Evolutionary conservation across 2,888 invertebrate genomes (phyloP).

Genomic region (Drosophila limbata): DNA sequence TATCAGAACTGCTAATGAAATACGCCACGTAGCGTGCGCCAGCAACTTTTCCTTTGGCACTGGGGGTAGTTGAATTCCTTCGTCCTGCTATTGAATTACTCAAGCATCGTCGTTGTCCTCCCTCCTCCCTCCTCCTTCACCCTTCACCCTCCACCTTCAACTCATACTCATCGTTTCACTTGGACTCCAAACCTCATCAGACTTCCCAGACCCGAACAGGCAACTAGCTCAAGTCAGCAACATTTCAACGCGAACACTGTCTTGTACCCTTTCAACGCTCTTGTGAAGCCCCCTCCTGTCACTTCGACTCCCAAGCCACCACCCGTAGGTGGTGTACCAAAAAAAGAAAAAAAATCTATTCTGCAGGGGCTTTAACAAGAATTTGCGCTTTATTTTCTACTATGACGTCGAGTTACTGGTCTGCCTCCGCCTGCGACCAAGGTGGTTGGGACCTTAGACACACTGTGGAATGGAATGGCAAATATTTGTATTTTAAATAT

Average conservation of each 20-base stretch:
- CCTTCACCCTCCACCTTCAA: neutral
- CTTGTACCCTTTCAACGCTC: slow-evolving; percentile 80
- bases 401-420: slow-evolving; percentile 51
- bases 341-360: slow-evolving; percentile 59
- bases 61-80: slow-evolving; percentile 50
- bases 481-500: slow-evolving; percentile 41
- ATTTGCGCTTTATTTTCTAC: slow-evolving; percentile 73
- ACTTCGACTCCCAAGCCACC: slow-evolving; percentile 6
- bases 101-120: slow-evolving; percentile 57
- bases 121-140: neutral
- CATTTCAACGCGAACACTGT: slow-evolving; percentile 70
- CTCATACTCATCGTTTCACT: slow-evolving; percentile 8
- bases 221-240: slow-evolving; percentile 81
- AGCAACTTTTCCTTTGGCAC: slow-evolving; percentile 64
- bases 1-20: slow-evolving; percentile 78
- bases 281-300: slow-evolving; percentile 24
- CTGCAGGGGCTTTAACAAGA: slow-evolving; percentile 71
- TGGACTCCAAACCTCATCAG: slow-evolving; percentile 16
- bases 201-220: slow-evolving; percentile 32
- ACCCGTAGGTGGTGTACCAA: slow-evolving; percentile 39
- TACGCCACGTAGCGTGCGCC: slow-evolving; percentile 74
- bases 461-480: slow-evolving; percentile 40
- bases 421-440: slow-evolving; percentile 14
- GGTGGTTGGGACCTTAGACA: slow-evolving; percentile 42
- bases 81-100: slow-evolving; percentile 74